Conservation (phyloP, 2,113 vertebrate genomes). For the Cyprinodon brontotheroides region DNA sequence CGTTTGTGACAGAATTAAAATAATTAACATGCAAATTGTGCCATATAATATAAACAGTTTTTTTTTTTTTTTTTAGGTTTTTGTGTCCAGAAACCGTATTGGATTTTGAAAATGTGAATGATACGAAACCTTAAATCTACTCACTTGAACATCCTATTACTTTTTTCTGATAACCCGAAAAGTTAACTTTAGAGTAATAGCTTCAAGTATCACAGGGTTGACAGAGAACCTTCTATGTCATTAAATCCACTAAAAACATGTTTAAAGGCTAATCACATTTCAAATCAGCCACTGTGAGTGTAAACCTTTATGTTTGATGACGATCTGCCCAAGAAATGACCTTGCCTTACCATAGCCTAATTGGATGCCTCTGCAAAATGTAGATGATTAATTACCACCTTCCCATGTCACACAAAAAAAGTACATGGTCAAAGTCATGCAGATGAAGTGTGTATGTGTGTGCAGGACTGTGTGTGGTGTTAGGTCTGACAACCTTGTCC, state of each 20-base stretch:
- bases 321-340: conserved; percentile 38
- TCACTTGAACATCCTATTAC: too few relatives aligned
- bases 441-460: background rate
- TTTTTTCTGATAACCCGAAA: background rate
- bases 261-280: conserved; percentile 9
- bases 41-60: too few relatives aligned
- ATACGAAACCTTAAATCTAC: too few relatives aligned
- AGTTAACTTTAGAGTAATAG: background rate
- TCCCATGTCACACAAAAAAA: conserved; percentile 20
- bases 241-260: background rate
- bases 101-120: too few relatives aligned
- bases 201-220: background rate
- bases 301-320: conserved; percentile 1
- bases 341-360: conserved; percentile 57
- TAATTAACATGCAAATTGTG: background rate
- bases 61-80: too few relatives aligned
- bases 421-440: conserved; percentile 3
- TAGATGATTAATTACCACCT: conserved; percentile 59
- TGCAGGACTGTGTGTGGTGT: conserved; percentile 11
- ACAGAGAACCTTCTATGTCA: background rate
- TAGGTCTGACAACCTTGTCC: conserved; percentile 50
- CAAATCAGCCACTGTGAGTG: background rate
- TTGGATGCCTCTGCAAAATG: conserved; percentile 48
- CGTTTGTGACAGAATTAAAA: background rate
- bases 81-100: too few relatives aligned